Evolutionary conservation across 2,888 invertebrate species (phyloP).

Genomic region (Drosophila mimetica): DNA sequence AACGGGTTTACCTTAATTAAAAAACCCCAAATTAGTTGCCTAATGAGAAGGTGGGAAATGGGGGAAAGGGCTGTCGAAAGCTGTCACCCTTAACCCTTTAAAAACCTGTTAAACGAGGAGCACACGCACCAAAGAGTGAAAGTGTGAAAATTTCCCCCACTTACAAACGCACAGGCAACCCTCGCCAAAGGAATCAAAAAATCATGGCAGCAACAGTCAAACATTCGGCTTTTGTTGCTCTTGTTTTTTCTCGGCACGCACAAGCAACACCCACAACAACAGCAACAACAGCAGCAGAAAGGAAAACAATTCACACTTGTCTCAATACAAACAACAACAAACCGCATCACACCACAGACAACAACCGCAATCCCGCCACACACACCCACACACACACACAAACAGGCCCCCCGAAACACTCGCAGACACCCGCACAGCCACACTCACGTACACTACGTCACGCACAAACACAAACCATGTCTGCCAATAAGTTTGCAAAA

Average conservation of each 20-base stretch:
- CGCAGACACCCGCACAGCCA: constrained; percentile 29
- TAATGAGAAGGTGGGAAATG: constrained; percentile 10
- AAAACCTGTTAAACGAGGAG: constrained; percentile 70
- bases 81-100: constrained; percentile 27
- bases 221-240: constrained; percentile 24
- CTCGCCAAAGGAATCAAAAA: constrained; percentile 71
- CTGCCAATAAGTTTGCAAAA: constrained; percentile 78
- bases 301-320: constrained; percentile 80
- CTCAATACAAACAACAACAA: constrained; percentile 73
- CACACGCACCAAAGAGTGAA: constrained; percentile 64
- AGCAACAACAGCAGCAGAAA: constrained; percentile 56
- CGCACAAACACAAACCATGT: constrained; percentile 64
- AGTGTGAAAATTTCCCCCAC: constrained; percentile 68
- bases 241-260: constrained; percentile 56
- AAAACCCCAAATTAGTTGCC: constrained; percentile 41
- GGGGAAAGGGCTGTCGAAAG: not conserved
- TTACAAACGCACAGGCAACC: constrained; percentile 49
- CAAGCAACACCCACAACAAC: constrained; percentile 49
- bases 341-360: constrained; percentile 60
- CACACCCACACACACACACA: constrained; percentile 62
- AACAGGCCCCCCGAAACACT: constrained; percentile 44
- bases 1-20: constrained; percentile 46
- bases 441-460: constrained; percentile 48
- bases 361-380: constrained; percentile 74
- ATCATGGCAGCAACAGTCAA: constrained; percentile 71